These are phyloP conservation scores for Aphelenchoides besseyi DNA, from an alignment of 1,140 invertebrate species.

Conservation along the genomic window DNA sequence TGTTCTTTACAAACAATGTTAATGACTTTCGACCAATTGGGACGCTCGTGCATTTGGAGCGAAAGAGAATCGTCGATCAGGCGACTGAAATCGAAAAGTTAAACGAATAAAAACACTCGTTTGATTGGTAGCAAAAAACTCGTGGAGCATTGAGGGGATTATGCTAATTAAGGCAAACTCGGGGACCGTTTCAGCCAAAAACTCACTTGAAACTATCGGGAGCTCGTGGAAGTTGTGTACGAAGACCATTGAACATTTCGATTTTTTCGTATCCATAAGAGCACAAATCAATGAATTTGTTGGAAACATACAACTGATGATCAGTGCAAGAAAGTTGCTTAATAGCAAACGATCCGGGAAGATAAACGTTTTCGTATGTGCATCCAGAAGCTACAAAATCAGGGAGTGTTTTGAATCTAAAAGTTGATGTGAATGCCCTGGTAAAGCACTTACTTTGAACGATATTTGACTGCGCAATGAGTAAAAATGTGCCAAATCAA, in stretches of 20 bases:
- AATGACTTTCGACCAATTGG: neutral
- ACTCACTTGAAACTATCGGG: slow-evolving; percentile 14
- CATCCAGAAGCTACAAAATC: neutral
- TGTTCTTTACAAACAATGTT: neutral
- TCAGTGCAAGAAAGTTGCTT: neutral
- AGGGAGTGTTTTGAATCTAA: neutral
- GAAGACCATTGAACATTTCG: neutral
- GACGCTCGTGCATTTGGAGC: neutral
- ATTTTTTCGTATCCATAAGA: neutral
- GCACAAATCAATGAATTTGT: neutral
- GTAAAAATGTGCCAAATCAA: slow-evolving; percentile 15
- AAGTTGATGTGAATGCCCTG: neutral
- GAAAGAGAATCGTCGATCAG: neutral
- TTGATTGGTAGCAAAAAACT: neutral
- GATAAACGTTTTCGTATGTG: neutral
- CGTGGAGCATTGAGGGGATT: slow-evolving; percentile 9
- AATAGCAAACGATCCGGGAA: neutral
- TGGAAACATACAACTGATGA: neutral
- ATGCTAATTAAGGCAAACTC: slow-evolving; percentile 11
- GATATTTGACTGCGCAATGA: neutral
- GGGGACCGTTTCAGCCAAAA: neutral
- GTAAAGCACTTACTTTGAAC: neutral
- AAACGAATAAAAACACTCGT: neutral
- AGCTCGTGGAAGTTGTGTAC: neutral
- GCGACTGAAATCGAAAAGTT: neutral